Evolutionary conservation across 2,888 invertebrate species (phyloP), one percentile per base, ranked within the genome.

Genomic region (Leucophenga montana): DNA sequence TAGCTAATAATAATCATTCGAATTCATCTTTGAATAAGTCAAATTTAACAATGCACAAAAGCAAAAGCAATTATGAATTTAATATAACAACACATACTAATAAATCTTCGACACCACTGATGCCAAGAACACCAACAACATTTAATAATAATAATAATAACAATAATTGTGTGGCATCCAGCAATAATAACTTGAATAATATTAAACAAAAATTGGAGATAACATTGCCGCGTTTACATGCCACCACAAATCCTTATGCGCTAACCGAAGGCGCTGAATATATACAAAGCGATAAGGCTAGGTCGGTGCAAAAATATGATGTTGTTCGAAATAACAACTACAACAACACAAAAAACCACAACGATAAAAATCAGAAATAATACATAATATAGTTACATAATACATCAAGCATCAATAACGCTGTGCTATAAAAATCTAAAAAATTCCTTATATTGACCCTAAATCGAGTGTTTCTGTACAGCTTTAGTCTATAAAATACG

Each of bases 221-320:
- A 76, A 90, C 90, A 68, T 90, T 90, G 76, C 89, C 90, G 73
- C 89, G 89, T 81, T 87, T 91, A 78, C 88, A 90, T 75, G 91
- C 90, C 62, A 91, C 91, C 74, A 91, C 91, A 76, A 91, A 91
- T 87, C 90, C 90, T 71, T 89, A 89, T 85, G 91, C 89, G 67
- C 89, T 91, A 73, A 89, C 85, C 79, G 88, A 88, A 77, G 88
- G 88, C 83, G 87, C 88, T 74, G 84, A 86, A 71, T 88, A 85
- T 74, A 87, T 85, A 72, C 78, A 85, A 72, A 86, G 84, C 80
- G 82, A 85, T 77, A 79, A 84, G 71, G 85, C 85, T 18, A 66
- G 50, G 39, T 66, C 53, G 53, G 66, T 54, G n/a, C 20, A 14
- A 5, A 48, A 33, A 31, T 27, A 27, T 27, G 50, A 8, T 14